phyloP scores from a whole-genome alignment of 1,140 invertebrate genomes.

The Helicoverpa armigera region DNA sequence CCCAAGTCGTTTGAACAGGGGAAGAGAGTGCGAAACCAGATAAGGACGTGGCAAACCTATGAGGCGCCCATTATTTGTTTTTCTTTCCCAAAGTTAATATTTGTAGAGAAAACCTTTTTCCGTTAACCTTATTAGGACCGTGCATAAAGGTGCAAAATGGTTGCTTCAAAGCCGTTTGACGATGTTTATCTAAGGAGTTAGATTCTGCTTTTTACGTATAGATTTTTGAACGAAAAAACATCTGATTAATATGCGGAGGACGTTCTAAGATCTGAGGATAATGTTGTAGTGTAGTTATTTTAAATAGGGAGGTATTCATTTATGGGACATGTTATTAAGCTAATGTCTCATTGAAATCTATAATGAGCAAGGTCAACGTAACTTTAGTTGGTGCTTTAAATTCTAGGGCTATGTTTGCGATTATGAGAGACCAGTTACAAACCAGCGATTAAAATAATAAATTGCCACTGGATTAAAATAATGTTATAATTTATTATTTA shows the following conservation, averaged over 20 bases:
- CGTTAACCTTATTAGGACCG: slow-evolving; percentile 13
- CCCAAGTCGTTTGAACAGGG: slow-evolving; percentile 14
- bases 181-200: slow-evolving; percentile 18
- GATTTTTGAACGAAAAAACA: background rate
- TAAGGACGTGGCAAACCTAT: slow-evolving; percentile 12
- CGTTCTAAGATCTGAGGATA: background rate
- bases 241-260: background rate
- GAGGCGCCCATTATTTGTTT: slow-evolving; percentile 13
- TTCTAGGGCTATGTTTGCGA: background rate
- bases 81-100: slow-evolving; percentile 15
- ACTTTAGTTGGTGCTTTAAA: background rate
- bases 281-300: slow-evolving; percentile 6
- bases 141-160: slow-evolving; percentile 18
- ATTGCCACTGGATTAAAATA: background rate
- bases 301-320: slow-evolving; percentile 5
- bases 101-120: slow-evolving; percentile 6
- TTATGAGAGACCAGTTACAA: background rate
- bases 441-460: background rate
- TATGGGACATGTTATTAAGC: background rate
- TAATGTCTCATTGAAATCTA: slow-evolving; percentile 33
- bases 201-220: background rate
- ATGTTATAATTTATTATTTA: too few relatives aligned
- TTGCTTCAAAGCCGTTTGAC: background rate
- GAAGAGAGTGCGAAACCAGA: slow-evolving; percentile 33
- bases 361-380: background rate